phyloP scores from a whole-genome alignment of 2,888 invertebrate genomes.

The Aporophyla nigra region DNA sequence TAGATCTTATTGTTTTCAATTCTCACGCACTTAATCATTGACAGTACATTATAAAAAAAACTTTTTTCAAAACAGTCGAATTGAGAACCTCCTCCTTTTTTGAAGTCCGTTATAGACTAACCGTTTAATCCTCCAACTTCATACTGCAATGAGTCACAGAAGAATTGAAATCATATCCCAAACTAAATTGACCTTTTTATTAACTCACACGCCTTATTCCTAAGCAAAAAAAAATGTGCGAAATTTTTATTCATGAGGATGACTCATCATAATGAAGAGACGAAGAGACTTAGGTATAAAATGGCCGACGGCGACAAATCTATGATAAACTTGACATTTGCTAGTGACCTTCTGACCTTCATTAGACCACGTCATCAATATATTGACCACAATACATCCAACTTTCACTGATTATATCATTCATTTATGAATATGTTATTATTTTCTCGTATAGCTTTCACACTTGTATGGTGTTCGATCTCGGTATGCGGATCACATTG shows the following conservation, averaged over 20 bases:
- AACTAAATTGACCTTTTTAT: conserved; percentile 42
- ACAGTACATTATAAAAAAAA: too few species aligned
- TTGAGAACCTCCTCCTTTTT: too few species aligned
- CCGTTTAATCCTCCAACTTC: neutral
- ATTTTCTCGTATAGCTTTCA: conserved; percentile 49
- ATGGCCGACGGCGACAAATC: conserved; percentile 42
- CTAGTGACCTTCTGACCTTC: conserved; percentile 51
- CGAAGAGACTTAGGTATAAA: conserved; percentile 2
- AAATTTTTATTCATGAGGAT: conserved; percentile 34
- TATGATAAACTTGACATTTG: conserved; percentile 49
- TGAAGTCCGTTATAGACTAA: too few species aligned
- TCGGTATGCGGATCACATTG: conserved; percentile 25
- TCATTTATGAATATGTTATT: conserved; percentile 49
- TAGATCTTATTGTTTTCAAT: neutral
- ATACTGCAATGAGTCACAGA: conserved; percentile 22
- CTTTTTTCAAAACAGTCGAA: too few species aligned
- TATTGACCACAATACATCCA: conserved; percentile 33
- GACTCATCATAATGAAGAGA: conserved; percentile 22
- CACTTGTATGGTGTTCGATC: conserved; percentile 26
- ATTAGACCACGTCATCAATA: conserved; percentile 35
- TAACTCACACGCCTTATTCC: conserved; percentile 27
- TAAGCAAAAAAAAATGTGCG: conserved; percentile 20
- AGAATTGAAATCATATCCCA: conserved; percentile 33
- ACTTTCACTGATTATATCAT: conserved; percentile 60
- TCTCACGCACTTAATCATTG: too few species aligned